Percentiles rank a stretch among this genome's conserved stretches.
Conservation (phyloP, 2,888 invertebrate genomes). For the Eilema sororculum region DNA sequence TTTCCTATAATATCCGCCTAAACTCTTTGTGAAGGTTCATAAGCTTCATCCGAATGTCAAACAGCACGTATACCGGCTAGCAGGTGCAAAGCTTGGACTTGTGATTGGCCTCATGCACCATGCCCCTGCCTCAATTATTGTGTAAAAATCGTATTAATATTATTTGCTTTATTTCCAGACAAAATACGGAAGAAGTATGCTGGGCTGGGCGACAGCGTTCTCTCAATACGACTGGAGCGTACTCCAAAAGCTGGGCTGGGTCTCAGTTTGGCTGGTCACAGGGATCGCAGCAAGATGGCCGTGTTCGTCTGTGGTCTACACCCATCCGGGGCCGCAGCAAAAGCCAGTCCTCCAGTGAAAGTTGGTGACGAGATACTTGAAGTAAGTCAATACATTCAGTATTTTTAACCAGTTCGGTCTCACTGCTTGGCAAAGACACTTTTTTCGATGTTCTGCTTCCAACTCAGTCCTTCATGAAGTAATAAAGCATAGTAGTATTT, state of each 20-base stretch:
- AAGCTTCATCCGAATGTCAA: not conserved
- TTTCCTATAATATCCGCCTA: not conserved
- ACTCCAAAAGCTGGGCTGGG: conserved; percentile 93
- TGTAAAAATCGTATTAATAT: not conserved
- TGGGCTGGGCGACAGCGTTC: conserved; percentile 90
- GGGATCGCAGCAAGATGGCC: conserved; percentile 97
- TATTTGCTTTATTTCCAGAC: conserved; percentile 85
- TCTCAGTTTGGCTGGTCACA: conserved; percentile 97
- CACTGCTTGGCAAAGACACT: not conserved
- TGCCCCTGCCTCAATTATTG: not conserved
- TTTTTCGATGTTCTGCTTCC: not conserved
- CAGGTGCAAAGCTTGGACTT: not conserved
- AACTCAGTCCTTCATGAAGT: not conserved
- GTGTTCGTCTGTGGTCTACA: conserved; percentile 98
- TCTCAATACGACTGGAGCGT: conserved; percentile 92
- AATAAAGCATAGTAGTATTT: not conserved
- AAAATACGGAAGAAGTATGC: conserved; percentile 98
- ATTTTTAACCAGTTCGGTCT: not conserved
- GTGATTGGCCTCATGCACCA: not conserved
- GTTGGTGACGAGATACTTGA: conserved; percentile 96
- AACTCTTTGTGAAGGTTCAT: not conserved
- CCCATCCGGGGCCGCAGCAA: conserved; percentile 93
- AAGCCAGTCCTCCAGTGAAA: conserved; percentile 91
- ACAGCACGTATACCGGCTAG: not conserved
- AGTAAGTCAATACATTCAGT: conserved; percentile 39